Conservation (phyloP, 2,888 invertebrate genomes). For the Cabera pusaria region DNA sequence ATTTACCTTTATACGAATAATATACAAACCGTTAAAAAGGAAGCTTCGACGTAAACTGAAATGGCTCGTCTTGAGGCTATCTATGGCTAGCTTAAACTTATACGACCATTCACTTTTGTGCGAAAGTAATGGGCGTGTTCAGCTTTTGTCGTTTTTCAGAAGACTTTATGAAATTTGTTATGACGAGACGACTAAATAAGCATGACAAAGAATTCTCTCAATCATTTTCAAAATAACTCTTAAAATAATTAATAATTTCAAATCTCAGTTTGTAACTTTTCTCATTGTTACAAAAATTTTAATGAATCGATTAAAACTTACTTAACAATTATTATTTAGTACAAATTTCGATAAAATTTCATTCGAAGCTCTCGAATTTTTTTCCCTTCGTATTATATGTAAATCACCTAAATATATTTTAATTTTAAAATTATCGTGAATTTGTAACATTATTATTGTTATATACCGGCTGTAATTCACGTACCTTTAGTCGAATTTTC, state of each 20-base stretch:
- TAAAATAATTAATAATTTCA: no score
- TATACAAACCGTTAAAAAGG: constrained; percentile 19
- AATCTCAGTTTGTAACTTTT: background rate
- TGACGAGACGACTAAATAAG: no score
- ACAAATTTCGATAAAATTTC: constrained; percentile 15
- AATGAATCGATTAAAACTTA: constrained; percentile 13
- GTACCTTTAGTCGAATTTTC: no score
- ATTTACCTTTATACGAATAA: constrained; percentile 22
- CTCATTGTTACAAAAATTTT: constrained; percentile 1
- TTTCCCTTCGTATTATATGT: constrained; percentile 24
- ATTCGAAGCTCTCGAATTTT: constrained; percentile 25
- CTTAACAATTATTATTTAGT: constrained; percentile 15
- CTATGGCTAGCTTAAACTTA: constrained; percentile 5
- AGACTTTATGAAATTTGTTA: no score
- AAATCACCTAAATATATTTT: no score
- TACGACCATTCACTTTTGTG: constrained; percentile 2
- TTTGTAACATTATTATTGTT: no score
- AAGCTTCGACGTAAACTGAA: constrained; percentile 13
- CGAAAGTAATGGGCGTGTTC: no score
- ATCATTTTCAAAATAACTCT: no score
- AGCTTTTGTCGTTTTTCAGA: no score
- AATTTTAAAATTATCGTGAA: no score
- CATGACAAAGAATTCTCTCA: no score
- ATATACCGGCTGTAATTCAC: no score
- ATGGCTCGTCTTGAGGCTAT: constrained; percentile 6